Percentiles rank a stretch among this genome's conserved stretches.
These are phyloP conservation scores for Pithys albifrons DNA, from an alignment of 2,113 vertebrate species.

Conservation along the genomic window DNA sequence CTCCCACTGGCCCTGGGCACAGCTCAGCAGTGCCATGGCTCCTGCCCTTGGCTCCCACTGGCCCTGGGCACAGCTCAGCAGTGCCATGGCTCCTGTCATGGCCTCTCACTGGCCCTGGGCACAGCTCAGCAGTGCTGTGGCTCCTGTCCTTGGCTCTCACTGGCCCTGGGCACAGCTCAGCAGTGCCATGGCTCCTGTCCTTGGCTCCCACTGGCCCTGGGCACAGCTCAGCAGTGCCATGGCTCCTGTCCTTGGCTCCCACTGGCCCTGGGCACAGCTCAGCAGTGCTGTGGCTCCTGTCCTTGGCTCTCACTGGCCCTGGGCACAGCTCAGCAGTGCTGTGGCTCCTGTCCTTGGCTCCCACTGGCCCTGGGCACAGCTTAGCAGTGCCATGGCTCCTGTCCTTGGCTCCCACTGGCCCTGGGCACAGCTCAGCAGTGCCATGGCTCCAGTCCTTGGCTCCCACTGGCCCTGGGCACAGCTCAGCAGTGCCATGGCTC, in stretches of 20 bases:
- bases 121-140: neutral
- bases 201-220: neutral
- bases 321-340: neutral
- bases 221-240: neutral
- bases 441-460: neutral
- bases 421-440: neutral
- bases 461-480: neutral
- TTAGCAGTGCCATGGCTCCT: neutral
- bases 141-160: neutral
- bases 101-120: neutral
- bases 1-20: neutral
- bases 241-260: neutral
- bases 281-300: neutral
- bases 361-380: neutral
- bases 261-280: neutral
- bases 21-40: neutral
- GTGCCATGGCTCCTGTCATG: neutral
- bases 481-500: neutral
- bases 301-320: neutral
- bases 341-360: neutral
- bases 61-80: neutral
- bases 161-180: neutral
- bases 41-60: neutral
- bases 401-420: neutral
- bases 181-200: neutral